phyloP scores from a whole-genome alignment of 2,797 vertebrate genomes.

The Bufotes viridis region DNA sequence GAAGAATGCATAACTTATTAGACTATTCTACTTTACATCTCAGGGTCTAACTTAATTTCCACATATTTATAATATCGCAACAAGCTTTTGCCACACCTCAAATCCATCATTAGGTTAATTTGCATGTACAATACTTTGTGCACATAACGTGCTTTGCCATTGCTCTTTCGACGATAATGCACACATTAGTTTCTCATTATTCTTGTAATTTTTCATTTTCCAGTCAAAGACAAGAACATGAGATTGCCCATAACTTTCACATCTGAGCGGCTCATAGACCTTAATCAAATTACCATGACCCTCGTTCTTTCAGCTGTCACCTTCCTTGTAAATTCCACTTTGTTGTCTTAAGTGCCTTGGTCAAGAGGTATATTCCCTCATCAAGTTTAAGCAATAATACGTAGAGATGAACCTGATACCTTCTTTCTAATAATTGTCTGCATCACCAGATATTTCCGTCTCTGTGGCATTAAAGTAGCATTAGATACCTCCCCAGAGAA shows the following conservation, averaged over 20 bases:
- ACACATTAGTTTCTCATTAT: not conserved
- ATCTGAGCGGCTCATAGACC: not conserved
- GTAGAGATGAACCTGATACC: constrained; percentile 62
- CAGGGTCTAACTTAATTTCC: not conserved
- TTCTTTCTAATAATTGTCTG: constrained; percentile 61
- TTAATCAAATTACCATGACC: constrained; percentile 58
- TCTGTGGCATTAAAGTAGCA: constrained; percentile 57
- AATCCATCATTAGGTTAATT: not conserved
- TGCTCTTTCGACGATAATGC: too few relatives aligned
- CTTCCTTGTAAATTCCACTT: constrained; percentile 63
- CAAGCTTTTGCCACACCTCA: not conserved
- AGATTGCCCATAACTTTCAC: not conserved
- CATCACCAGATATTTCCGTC: constrained; percentile 61
- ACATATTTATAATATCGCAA: not conserved
- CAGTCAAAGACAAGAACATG: constrained; percentile 13
- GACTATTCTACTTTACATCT: not conserved
- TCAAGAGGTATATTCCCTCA: constrained; percentile 63
- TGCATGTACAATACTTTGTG: constrained; percentile 20
- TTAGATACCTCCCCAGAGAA: constrained; percentile 60
- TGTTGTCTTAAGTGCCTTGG: constrained; percentile 64
- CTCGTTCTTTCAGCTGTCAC: constrained; percentile 58
- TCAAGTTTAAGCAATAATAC: constrained; percentile 64
- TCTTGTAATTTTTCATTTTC: constrained; percentile 31
- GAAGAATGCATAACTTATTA: not conserved
- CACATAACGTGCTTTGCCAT: not conserved